A percentile compares a stretch with the other conserved stretches of the same genome.
Evolutionary conservation across 1,140 invertebrate genomes (phyloP).

Genomic region (Lasioglossum baleicum): DNA sequence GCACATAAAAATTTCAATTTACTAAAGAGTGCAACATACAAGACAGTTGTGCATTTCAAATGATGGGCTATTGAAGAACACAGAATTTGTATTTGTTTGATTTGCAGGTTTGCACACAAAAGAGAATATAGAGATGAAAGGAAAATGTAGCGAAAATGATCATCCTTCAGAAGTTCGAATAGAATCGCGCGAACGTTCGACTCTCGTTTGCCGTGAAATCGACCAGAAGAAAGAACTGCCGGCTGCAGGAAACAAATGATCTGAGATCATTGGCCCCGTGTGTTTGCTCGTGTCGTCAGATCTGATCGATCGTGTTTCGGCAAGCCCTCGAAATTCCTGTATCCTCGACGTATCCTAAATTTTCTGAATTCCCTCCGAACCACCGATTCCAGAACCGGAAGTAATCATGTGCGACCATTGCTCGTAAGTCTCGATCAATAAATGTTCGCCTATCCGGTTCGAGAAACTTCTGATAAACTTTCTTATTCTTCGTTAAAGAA

Average conservation of each 20-base stretch:
- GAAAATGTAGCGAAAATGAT: no score
- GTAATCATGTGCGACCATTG: conserved; percentile 65
- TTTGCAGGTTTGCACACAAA: no score
- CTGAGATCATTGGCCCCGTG: conserved; percentile 8
- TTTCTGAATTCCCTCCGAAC: not conserved
- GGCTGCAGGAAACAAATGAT: conserved; percentile 27
- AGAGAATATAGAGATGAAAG: no score
- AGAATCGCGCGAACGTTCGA: not conserved
- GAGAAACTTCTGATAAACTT: no score
- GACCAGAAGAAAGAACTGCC: conserved; percentile 26
- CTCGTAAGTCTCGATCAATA: conserved; percentile 49
- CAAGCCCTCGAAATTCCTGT: conserved; percentile 35
- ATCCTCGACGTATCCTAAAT: not conserved
- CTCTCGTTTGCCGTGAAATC: not conserved
- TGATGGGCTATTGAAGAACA: no score
- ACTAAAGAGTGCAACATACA: no score
- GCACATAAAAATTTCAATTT: no score
- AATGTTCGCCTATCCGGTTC: no score
- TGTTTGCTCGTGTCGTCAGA: not conserved
- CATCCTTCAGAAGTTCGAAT: no score
- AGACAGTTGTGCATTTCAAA: no score
- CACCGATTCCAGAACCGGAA: not conserved
- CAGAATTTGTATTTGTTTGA: no score
- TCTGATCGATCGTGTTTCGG: not conserved
- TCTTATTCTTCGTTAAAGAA: conserved; percentile 36